Evolutionary conservation across 2,797 vertebrate genomes (phyloP), one percentile per base, ranked within the genome.

Genomic region (Melanotaenia nigrans): DNA sequence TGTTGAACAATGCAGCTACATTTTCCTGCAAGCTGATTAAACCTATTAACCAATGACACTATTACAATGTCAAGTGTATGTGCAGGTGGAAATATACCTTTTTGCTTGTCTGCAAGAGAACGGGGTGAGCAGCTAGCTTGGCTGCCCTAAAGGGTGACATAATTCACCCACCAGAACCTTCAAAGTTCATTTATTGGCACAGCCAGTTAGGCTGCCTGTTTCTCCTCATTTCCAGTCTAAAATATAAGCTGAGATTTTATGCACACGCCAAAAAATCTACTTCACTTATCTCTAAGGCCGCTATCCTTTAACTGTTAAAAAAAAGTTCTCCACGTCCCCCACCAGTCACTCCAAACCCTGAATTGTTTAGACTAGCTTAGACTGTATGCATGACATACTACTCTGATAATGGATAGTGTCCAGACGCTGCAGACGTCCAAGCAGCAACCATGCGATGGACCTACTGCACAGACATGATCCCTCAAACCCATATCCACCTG

Each of bases 301-400:
- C n/a, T 54, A 47, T 59, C 14, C 63, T 70, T 35, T 59, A 45
- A 66, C 61, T 65, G 61, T 79, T 35, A 42, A 4, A 20, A 74
- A 74, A 59, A 71, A 18, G 18, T 72, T 64, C 54, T 71, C 62
- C 35, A 30, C 60, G 51, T 18, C 65, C 73, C 68, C 82, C 74
- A 5, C 47, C 73, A 69, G 22, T 65, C 78, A 35, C 7, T 36
- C 53, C 74, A 70, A 73, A 70, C 77, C 49, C 78, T 30, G 28
- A 57, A 71, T 66, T 91, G 90, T 93, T 93, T 92, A 92, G 88
- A 91, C 90, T 90, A 81, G 70, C 45, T 4, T 8, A 28, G 78
- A 75, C 79, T 72, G 75, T 78, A 84, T 85, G 85, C 83, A 64
- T 85, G 85, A 92, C 87, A 85, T 73, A 71, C 85, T 36, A 1